Evolutionary conservation across 1,140 invertebrate genomes (phyloP), one percentile per base, ranked within the genome.

Genomic region (Odontomachus brunneus): DNA sequence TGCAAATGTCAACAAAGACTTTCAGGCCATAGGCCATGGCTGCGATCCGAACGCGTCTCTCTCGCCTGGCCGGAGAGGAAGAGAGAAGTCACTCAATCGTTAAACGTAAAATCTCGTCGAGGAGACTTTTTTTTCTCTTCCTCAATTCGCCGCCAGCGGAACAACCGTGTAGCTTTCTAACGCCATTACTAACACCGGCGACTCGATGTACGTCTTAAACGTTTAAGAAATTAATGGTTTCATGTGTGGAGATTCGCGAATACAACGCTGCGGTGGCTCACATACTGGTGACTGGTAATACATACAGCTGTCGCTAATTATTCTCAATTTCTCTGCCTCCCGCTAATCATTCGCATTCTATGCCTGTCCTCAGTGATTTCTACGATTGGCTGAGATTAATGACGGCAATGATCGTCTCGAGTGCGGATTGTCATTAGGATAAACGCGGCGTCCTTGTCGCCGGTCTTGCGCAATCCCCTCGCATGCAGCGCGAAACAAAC

Each of bases 1-100:
- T 76, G 49, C 4, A 80, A 80, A 80, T 78, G 75, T 80, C 75
- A 71, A 80, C 14, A 57, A 69, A 48, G 12, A 80, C 65, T 80
- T 80, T 80, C 75, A 80, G 9, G 53, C 15, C 51, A 29, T 69
- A 80, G 75, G 65, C 51, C 65, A 69, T 22, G 65, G 51, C 7
- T 59, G 33, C 26, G 63, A 44, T 80, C 22, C 12, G 29, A 3
- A 4, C 14, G 38, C 12, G 19, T 51, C 9, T 3, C 48, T 69
- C 69, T 59, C 26, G 17, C 49, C 26, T 29, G 38, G 14, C 26
- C 1, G 19, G 19, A 55, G 22, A 44, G 29, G 29, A 33, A 2
- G 19, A 76, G 19, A 66, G n/a, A 9, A 76, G 44, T 78, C 69
- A 57, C 51, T 65, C 26, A 53, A 65, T 76, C 65, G 14, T 63